Percentiles rank a stretch among this genome's conserved stretches.
phyloP scores from a whole-genome alignment of 2,888 invertebrate species.

The Omphaloscelis lunosa region DNA sequence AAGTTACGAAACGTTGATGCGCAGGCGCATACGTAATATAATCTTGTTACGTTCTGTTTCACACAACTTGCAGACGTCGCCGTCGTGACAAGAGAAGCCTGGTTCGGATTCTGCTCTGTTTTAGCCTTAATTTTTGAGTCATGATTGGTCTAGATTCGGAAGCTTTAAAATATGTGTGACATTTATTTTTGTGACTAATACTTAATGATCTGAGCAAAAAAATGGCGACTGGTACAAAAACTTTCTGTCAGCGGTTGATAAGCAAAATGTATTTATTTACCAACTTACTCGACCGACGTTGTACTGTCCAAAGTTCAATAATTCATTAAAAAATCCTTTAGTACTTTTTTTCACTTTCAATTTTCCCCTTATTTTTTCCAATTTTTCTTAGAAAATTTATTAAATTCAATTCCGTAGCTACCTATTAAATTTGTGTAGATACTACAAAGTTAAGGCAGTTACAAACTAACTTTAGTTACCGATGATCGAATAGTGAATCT shows the following conservation, averaged over 20 bases:
- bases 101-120: constrained; percentile 24
- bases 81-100: constrained; percentile 51
- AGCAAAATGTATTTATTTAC: too few relatives aligned
- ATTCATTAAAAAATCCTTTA: too few relatives aligned
- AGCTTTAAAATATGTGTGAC: background rate
- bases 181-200: too few relatives aligned
- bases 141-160: constrained; percentile 21
- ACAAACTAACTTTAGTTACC: constrained; percentile 6
- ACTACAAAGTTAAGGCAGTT: background rate
- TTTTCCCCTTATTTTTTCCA: too few relatives aligned
- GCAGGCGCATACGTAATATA: constrained; percentile 64
- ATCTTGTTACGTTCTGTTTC: constrained; percentile 73
- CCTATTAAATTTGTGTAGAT: background rate
- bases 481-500: constrained; percentile 5
- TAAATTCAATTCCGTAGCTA: background rate
- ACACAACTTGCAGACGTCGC: constrained; percentile 51
- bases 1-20: constrained; percentile 62
- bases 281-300: too few relatives aligned
- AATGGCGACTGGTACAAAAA: background rate
- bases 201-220: background rate
- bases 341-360: too few relatives aligned
- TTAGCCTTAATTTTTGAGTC: constrained; percentile 54
- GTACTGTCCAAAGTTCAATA: too few relatives aligned
- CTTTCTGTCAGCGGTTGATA: background rate
- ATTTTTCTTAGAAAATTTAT: background rate